Evolutionary conservation across 2,797 vertebrate species (phyloP).

Genomic region (Peromyscus aztecus): DNA sequence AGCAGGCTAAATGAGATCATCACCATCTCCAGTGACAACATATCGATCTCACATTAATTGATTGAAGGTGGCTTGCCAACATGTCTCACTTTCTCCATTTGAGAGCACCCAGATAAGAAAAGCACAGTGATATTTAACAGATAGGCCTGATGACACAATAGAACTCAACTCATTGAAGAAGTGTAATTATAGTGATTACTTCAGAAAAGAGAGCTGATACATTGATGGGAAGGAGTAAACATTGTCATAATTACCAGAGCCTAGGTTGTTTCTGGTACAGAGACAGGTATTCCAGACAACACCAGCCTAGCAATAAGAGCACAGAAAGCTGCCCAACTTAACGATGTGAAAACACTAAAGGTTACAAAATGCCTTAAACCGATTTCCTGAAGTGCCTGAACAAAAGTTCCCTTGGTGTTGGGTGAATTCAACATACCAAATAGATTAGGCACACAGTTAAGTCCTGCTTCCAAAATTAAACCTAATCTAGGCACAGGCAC

Average conservation of each 20-base stretch:
- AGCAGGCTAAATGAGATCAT: conserved; percentile 46
- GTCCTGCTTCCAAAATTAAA: conserved; percentile 69
- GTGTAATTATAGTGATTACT: conserved; percentile 81
- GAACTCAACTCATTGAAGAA: conserved; percentile 67
- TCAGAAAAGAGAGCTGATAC: conserved; percentile 75
- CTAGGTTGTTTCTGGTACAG: conserved; percentile 7
- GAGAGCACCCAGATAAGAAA: conserved; percentile 81
- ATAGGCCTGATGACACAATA: conserved; percentile 67
- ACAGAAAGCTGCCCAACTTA: conserved; percentile 59
- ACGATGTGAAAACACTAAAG: conserved; percentile 62
- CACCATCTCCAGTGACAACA: conserved; percentile 66
- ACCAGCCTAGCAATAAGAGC: conserved; percentile 57
- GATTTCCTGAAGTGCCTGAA: conserved; percentile 64
- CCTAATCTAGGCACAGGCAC: conserved; percentile 3
- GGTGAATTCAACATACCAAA: conserved; percentile 62
- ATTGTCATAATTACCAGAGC: conserved; percentile 51
- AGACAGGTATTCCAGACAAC: not conserved
- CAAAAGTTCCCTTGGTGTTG: conserved; percentile 57
- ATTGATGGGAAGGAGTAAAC: conserved; percentile 77
- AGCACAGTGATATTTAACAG: conserved; percentile 78
- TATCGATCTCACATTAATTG: conserved; percentile 76
- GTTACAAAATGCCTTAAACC: conserved; percentile 34
- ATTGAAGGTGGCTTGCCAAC: conserved; percentile 79
- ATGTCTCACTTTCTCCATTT: conserved; percentile 75
- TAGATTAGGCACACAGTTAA: conserved; percentile 61